Evolutionary conservation across 2,888 invertebrate genomes (phyloP).

Genomic region (Sinohyriopsis cumingii): DNA sequence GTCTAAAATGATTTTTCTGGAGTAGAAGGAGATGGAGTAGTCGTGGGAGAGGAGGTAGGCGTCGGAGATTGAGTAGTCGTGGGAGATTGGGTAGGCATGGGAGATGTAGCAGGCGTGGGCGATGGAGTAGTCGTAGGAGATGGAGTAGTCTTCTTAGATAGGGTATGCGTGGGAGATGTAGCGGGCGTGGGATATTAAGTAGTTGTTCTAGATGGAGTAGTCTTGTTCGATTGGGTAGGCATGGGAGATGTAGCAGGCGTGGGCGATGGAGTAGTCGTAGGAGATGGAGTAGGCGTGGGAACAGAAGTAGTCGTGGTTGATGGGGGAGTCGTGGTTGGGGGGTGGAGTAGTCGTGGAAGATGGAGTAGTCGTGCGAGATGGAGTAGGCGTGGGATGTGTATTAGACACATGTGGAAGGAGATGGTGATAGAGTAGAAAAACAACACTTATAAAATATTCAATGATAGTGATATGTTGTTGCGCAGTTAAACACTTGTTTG

Average conservation of each 20-base stretch:
- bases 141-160: not conserved
- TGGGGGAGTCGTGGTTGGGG: not conserved
- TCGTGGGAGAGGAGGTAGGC: not conserved
- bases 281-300: not conserved
- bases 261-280: conserved; percentile 1
- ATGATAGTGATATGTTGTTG: too few relatives aligned
- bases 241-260: not conserved
- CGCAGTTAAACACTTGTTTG: too few relatives aligned
- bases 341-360: too few relatives aligned
- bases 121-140: conserved; percentile 4
- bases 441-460: too few relatives aligned
- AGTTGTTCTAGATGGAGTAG: not conserved
- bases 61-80: not conserved
- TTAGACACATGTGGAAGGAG: too few relatives aligned
- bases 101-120: not conserved
- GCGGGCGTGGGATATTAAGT: not conserved
- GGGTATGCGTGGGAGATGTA: conserved; percentile 1
- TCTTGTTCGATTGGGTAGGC: not conserved
- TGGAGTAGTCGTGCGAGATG: too few relatives aligned
- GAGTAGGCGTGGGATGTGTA: too few relatives aligned
- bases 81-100: not conserved
- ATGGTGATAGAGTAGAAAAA: too few relatives aligned
- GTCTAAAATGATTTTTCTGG: too few relatives aligned
- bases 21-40: not conserved
- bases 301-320: not conserved